phyloP scores from a whole-genome alignment of 2,888 invertebrate genomes.

The Drosophila flavopinicola region DNA sequence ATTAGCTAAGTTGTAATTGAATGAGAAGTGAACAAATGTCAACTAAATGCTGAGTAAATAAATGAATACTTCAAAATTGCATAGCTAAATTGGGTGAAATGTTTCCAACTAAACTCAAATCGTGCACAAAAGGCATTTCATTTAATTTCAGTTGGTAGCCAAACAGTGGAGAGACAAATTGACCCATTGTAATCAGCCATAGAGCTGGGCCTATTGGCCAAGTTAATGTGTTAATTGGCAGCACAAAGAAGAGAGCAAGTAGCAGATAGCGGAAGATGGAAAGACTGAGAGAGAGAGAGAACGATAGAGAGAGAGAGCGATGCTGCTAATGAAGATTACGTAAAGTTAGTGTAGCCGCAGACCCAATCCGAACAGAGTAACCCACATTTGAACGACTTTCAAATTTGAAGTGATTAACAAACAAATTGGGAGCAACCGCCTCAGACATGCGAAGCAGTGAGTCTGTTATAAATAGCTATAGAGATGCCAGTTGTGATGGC shows the following conservation, averaged over 20 bases:
- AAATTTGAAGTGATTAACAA: constrained; percentile 19
- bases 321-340: constrained; percentile 16
- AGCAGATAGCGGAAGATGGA: background rate
- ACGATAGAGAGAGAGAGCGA: background rate
- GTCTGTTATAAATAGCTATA: too few relatives aligned
- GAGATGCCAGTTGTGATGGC: too few relatives aligned
- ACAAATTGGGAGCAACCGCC: constrained; percentile 1
- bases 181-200: constrained; percentile 11
- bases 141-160: constrained; percentile 3
- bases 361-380: constrained; percentile 3
- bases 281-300: background rate
- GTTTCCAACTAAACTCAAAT: constrained; percentile 1
- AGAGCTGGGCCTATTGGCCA: constrained; percentile 25
- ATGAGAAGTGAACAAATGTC: background rate
- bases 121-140: constrained; percentile 10
- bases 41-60: background rate
- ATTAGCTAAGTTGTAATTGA: constrained; percentile 7
- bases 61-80: background rate
- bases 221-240: constrained; percentile 21
- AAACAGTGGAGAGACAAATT: constrained; percentile 14
- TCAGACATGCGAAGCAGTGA: constrained; percentile 17
- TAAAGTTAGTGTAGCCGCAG: background rate
- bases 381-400: constrained; percentile 9
- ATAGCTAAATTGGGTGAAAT: background rate
- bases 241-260: background rate